Evolutionary conservation across 2,888 invertebrate genomes (phyloP).

Genomic region (Ichneumon xanthorius): DNA sequence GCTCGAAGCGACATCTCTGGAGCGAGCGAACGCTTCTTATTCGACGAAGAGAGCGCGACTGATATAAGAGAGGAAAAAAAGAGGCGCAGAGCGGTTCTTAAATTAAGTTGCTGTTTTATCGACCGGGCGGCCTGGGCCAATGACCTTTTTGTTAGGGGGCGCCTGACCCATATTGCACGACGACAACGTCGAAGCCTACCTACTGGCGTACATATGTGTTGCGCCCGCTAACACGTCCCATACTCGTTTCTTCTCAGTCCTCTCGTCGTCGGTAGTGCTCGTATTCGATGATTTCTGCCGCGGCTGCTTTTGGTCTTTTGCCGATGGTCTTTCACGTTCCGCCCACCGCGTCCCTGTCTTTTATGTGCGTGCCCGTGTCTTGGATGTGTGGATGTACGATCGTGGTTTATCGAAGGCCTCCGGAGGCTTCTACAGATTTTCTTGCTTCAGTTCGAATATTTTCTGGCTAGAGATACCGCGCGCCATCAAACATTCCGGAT

Average conservation of each 20-base stretch:
- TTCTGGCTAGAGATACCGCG: background rate
- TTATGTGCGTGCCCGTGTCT: background rate
- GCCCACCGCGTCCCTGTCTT: background rate
- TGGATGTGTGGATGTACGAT: background rate
- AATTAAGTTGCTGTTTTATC: slow-evolving; percentile 62
- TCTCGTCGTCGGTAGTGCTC: background rate
- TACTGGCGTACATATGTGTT: slow-evolving; percentile 48
- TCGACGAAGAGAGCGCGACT: slow-evolving; percentile 4
- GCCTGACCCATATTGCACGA: slow-evolving; percentile 78
- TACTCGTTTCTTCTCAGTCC: slow-evolving; percentile 13
- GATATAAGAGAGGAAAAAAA: background rate
- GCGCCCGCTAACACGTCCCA: slow-evolving; percentile 2
- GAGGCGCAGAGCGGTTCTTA: background rate
- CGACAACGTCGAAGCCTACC: slow-evolving; percentile 67
- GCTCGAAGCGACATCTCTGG: slow-evolving; percentile 54
- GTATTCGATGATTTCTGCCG: slow-evolving; percentile 14
- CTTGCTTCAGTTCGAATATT: background rate
- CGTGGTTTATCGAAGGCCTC: slow-evolving; percentile 19
- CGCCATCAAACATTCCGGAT: background rate
- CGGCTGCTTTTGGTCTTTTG: slow-evolving; percentile 32
- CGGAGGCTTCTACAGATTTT: slow-evolving; percentile 22
- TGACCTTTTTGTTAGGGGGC: slow-evolving; percentile 77
- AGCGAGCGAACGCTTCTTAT: background rate
- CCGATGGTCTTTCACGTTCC: slow-evolving; percentile 24
- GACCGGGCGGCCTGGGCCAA: slow-evolving; percentile 74